These are phyloP conservation scores for Tachina grossa DNA, from an alignment of 2,888 invertebrate species.

Conservation along the genomic window DNA sequence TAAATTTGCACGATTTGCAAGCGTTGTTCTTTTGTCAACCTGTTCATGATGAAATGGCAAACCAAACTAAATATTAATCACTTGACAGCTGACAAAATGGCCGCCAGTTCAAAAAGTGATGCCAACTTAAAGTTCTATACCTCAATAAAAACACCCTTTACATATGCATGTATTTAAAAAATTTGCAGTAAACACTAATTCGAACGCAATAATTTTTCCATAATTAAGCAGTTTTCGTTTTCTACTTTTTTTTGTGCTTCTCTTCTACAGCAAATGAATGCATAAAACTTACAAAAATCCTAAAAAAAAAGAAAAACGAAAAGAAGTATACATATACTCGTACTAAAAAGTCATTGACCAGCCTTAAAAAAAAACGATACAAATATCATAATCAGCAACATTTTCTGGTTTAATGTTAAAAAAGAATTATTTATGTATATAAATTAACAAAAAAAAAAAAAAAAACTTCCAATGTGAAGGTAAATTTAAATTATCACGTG, in stretches of 20 bases:
- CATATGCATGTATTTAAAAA: constrained; percentile 3
- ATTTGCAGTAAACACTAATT: background rate
- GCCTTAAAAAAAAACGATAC: constrained; percentile 29
- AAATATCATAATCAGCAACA: constrained; percentile 55
- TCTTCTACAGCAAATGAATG: constrained; percentile 12
- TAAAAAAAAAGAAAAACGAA: constrained; percentile 17
- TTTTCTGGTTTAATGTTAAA: constrained; percentile 13
- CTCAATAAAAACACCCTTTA: too few relatives aligned
- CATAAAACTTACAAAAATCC: constrained; percentile 31
- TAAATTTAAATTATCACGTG: constrained; percentile 52
- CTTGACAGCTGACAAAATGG: too few relatives aligned
- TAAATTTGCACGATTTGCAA: too few relatives aligned
- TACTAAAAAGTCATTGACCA: constrained; percentile 59
- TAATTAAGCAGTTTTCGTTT: constrained; percentile 17
- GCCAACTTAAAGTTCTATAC: too few relatives aligned
- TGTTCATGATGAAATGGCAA: too few relatives aligned
- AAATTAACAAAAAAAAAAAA: constrained; percentile 10
- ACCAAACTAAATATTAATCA: too few relatives aligned
- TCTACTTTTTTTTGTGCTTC: background rate
- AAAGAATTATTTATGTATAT: background rate
- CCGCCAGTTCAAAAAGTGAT: too few relatives aligned
- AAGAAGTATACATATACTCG: background rate
- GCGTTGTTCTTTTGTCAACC: too few relatives aligned
- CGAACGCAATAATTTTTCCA: background rate
- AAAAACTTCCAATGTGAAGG: constrained; percentile 47